These are phyloP conservation scores for Acholoe squamosa DNA, from an alignment of 2,888 invertebrate species.

Conservation along the genomic window DNA sequence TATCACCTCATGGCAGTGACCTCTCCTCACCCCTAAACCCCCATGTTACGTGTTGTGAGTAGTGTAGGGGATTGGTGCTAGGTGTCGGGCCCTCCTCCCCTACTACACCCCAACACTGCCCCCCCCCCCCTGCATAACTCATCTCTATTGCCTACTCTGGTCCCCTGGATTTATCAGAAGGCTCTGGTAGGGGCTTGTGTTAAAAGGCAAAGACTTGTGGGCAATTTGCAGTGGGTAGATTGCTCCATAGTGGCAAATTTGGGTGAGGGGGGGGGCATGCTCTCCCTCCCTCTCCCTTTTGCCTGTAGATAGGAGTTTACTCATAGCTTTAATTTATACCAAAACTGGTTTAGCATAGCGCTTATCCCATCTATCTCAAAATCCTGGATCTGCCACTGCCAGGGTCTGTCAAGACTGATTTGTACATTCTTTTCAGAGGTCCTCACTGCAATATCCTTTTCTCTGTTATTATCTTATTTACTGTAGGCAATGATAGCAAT, in stretches of 20 bases:
- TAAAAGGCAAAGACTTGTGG: not conserved
- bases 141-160: not conserved
- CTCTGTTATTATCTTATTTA: too few species aligned
- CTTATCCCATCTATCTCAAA: too few species aligned
- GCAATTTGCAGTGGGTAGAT: not conserved
- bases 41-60: constrained; percentile 22
- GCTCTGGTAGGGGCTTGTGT: not conserved
- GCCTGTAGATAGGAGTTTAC: too few species aligned
- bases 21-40: not conserved
- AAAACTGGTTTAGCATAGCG: too few species aligned
- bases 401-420: too few species aligned
- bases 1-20: not conserved
- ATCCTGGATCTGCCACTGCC: too few species aligned
- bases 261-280: not conserved
- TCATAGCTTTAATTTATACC: too few species aligned
- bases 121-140: not conserved
- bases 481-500: too few species aligned
- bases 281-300: too few species aligned
- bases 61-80: not conserved
- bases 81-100: not conserved
- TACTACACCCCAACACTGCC: not conserved
- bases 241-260: not conserved
- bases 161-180: not conserved
- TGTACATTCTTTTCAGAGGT: too few species aligned
- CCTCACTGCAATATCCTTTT: too few species aligned